phyloP scores from a whole-genome alignment of 2,888 invertebrate species.

The Melikaiella ostensackeni region DNA sequence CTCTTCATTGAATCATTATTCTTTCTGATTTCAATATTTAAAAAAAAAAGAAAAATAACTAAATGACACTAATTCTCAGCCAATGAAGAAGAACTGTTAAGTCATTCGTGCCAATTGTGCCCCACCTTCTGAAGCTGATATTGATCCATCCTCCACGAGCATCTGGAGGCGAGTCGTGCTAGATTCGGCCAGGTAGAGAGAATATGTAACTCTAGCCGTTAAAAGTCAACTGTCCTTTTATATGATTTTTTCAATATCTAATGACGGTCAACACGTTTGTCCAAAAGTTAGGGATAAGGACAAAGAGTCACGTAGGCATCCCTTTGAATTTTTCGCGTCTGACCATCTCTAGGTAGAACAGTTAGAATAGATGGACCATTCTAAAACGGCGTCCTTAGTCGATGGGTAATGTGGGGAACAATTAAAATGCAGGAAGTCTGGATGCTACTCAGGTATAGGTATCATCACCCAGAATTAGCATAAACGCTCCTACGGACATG shows the following conservation, averaged over 20 bases:
- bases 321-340: conserved; percentile 28
- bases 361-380: conserved; percentile 26
- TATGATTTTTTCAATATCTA: conserved; percentile 43
- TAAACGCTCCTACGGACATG: background rate
- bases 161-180: conserved; percentile 23
- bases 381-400: conserved; percentile 10
- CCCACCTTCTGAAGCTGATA: conserved; percentile 23
- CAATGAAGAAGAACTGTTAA: background rate
- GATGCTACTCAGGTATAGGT: conserved; percentile 14
- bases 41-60: background rate
- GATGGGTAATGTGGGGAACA: background rate
- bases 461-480: conserved; percentile 16
- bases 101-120: conserved; percentile 20
- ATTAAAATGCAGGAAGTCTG: conserved; percentile 16
- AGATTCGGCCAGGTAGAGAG: conserved; percentile 24
- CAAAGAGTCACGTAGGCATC: conserved; percentile 27
- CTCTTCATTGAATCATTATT: too few relatives aligned
- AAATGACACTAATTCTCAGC: background rate
- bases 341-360: conserved; percentile 21
- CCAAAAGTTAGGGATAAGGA: conserved; percentile 38
- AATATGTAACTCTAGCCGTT: conserved; percentile 48
- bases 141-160: conserved; percentile 15
- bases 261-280: conserved; percentile 40
- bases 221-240: conserved; percentile 51
- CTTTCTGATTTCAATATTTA: background rate